These are phyloP conservation scores for Mus spretus DNA, from an alignment of 2,797 vertebrate genomes.

Conservation along the genomic window DNA sequence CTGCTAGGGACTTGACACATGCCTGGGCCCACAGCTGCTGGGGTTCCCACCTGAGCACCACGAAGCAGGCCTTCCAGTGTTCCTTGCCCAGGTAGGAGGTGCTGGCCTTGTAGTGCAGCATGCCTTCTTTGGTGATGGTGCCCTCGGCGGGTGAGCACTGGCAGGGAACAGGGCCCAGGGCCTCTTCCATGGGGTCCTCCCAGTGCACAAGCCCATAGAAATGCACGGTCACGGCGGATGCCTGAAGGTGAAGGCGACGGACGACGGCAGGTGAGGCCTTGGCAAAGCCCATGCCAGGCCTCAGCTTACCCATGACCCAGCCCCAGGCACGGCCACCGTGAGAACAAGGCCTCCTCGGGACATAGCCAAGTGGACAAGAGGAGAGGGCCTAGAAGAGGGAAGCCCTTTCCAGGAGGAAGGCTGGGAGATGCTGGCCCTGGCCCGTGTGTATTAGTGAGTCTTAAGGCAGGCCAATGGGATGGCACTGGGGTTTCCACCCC, in stretches of 20 bases:
- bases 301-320: neutral
- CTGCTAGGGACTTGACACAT: neutral
- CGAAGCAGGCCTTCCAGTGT: constrained; percentile 96
- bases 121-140: constrained; percentile 93
- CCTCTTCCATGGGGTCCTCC: constrained; percentile 96
- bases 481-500: neutral
- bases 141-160: constrained; percentile 82
- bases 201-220: constrained; percentile 98
- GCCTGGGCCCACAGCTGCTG: neutral
- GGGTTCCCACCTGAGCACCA: constrained; percentile 94
- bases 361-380: neutral
- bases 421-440: too few relatives aligned
- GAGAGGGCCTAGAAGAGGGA: neutral
- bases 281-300: neutral
- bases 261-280: neutral
- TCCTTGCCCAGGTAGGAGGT: constrained; percentile 97
- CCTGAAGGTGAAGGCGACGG: constrained; percentile 83
- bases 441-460: rapidly evolving
- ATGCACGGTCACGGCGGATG: constrained; percentile 91
- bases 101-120: constrained; percentile 93
- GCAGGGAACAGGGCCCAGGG: constrained; percentile 86
- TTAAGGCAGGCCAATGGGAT: neutral
- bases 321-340: neutral
- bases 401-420: neutral
- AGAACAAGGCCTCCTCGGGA: neutral